Evolutionary conservation across 2,888 invertebrate species (phyloP).

Genomic region (Mesorhabditis belari): DNA sequence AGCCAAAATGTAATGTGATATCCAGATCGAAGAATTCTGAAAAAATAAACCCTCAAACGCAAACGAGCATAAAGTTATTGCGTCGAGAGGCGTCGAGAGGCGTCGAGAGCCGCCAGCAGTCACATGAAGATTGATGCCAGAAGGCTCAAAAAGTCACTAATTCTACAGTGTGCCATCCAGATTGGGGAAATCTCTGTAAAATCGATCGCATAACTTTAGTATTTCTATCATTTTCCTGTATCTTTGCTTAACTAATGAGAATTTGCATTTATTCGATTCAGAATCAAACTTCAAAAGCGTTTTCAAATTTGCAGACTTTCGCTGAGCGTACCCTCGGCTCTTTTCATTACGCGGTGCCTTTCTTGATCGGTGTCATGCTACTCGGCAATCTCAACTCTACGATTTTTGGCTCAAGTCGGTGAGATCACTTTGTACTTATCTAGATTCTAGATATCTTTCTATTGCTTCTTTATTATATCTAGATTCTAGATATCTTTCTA

Average conservation of each 20-base stretch:
- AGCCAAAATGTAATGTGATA: too few species aligned
- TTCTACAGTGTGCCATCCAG: too few species aligned
- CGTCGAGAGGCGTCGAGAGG: too few species aligned
- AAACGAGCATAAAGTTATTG: too few species aligned
- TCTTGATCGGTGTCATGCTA: conserved; percentile 39
- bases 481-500: too few species aligned
- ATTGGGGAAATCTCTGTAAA: too few species aligned
- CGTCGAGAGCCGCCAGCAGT: too few species aligned
- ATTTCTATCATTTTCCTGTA: background rate
- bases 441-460: too few species aligned
- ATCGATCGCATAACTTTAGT: background rate
- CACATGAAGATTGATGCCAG: too few species aligned
- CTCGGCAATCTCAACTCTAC: conserved; percentile 43
- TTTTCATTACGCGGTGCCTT: conserved; percentile 41
- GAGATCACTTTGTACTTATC: too few species aligned
- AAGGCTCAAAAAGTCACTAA: too few species aligned
- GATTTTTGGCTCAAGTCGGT: conserved; percentile 41
- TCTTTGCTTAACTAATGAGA: background rate
- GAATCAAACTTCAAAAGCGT: background rate
- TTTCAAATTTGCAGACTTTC: conserved; percentile 21
- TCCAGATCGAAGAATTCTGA: too few species aligned
- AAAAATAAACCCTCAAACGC: background rate
- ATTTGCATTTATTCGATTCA: background rate
- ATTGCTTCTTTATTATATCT: background rate
- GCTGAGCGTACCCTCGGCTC: conserved; percentile 34